These are phyloP conservation scores for Heliangelus exortis DNA, from an alignment of 2,797 vertebrate genomes.

Conservation along the genomic window DNA sequence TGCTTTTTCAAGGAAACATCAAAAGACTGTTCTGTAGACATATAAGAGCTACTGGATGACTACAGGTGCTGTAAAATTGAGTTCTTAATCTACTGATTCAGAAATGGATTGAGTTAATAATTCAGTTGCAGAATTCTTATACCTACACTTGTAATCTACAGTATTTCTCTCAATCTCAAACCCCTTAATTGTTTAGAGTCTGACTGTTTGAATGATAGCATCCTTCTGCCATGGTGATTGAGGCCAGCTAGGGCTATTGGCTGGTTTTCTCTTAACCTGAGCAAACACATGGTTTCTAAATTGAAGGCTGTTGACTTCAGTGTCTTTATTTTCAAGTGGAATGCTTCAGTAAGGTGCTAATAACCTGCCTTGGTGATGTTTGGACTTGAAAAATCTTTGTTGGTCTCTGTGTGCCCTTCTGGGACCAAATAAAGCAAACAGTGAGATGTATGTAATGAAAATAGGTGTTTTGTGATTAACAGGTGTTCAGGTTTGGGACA, in stretches of 20 bases:
- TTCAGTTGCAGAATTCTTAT: background rate
- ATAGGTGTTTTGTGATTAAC: background rate
- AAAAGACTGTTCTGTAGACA: background rate
- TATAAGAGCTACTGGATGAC: background rate
- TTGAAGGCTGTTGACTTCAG: background rate
- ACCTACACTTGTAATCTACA: background rate
- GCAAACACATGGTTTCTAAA: background rate
- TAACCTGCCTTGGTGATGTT: background rate
- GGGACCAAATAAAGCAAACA: background rate
- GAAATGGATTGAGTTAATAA: background rate
- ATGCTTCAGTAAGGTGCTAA: background rate
- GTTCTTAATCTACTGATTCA: background rate
- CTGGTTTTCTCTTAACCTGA: background rate
- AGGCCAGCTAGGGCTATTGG: background rate
- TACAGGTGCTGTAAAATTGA: background rate
- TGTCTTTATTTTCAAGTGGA: background rate
- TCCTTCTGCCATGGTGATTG: background rate
- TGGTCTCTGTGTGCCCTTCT: background rate
- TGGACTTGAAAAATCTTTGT: background rate
- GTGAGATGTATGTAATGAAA: background rate
- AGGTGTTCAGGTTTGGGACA: rapidly evolving
- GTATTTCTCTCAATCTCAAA: background rate
- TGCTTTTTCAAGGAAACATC: background rate
- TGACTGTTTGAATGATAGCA: background rate
- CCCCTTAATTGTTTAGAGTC: background rate